These are phyloP conservation scores for Timema podura DNA, from an alignment of 2,888 invertebrate species.

Conservation along the genomic window DNA sequence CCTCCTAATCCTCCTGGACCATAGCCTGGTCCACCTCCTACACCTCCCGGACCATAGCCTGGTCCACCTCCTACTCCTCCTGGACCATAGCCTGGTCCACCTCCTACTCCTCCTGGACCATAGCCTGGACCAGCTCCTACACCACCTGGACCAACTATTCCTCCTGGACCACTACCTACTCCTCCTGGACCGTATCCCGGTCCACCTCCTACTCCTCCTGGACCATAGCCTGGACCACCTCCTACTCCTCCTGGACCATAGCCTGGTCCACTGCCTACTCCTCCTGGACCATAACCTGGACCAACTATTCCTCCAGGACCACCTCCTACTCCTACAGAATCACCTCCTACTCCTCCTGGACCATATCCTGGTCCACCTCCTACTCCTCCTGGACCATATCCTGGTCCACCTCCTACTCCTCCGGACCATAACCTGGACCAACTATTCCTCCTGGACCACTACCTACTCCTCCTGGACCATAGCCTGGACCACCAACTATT, in stretches of 20 bases:
- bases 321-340: constrained; percentile 16
- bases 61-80: too few species aligned
- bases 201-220: constrained; percentile 4
- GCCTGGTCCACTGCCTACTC: neutral
- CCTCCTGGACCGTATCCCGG: neutral
- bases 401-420: constrained; percentile 14
- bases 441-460: constrained; percentile 19
- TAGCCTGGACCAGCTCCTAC: constrained; percentile 16
- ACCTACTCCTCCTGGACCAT: constrained; percentile 16
- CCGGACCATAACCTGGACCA: constrained; percentile 14
- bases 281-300: neutral
- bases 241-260: constrained; percentile 19
- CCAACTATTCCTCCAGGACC: constrained; percentile 17
- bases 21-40: neutral
- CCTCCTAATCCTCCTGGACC: constrained; percentile 14
- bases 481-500: constrained; percentile 12
- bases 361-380: constrained; percentile 15
- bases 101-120: neutral
- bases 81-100: constrained; percentile 18
- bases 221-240: constrained; percentile 22
- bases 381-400: constrained; percentile 21
- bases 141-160: constrained; percentile 22
- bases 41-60: constrained; percentile 15
- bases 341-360: constrained; percentile 19
- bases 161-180: constrained; percentile 23